Base-by-base conservation (phyloP, 2,797 vertebrate genomes). In the Spondyliosoma cantharus region DNA sequence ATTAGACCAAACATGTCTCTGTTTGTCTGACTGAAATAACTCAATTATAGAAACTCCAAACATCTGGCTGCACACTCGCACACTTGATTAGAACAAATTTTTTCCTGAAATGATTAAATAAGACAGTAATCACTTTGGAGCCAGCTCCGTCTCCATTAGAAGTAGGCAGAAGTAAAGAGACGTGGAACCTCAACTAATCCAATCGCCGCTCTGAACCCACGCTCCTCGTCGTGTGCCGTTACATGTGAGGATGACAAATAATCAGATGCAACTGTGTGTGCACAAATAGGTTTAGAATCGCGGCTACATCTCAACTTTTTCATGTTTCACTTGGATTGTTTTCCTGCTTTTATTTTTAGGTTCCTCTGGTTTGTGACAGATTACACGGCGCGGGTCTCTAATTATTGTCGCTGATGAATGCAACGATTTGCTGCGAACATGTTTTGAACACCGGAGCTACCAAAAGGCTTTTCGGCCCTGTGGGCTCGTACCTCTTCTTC, bases 21-120 rank as follows among this genome's bases (percentile, higher is more conserved):
- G 89, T 90, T 92, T 92, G 88, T 93, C 78, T 92, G 91, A 93
- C 93, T 93, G 91, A 94, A 93, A 95, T 95, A 94, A 95, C 93
- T 95, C 92, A 95, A 93, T 95, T 95, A 95, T 86, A 91, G 81
- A 90, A 91, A 92, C 88, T 92, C 90, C 88, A 93, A 93, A 93
- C 94, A 95, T 94, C 93, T 95, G 94, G 93, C 91, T 88, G 90
- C 87, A 90, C 91, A 94, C 90, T 91, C 79, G 67, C 91, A 85
- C 85, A 86, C 91, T 93, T 91, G 91, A 92, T 92, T 93, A 93
- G 86, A 93, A 84, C 88, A 87, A 86, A 83, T 92, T 87, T 37
- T 76, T 82, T 80, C 60, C 81, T 86, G 90, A 87, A 93, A 93
- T 94, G 92, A 94, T 93, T 92, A 93, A 93, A 92, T 86, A 87